Base-by-base conservation (phyloP, 2,113 vertebrate species). In the Antennarius striatus region DNA sequence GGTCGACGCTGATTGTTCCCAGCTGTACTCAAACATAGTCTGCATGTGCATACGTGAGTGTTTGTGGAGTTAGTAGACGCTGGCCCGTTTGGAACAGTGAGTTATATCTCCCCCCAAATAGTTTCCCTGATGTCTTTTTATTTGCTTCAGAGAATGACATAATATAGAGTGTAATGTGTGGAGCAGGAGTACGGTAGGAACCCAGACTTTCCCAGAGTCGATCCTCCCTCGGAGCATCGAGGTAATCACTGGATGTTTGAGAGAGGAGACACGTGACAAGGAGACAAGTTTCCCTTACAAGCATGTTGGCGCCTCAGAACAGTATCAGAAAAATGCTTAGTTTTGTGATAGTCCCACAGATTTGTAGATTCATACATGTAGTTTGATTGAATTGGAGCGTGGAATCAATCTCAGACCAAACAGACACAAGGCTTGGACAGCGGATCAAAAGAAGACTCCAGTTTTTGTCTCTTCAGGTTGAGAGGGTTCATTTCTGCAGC, bases 1-100 rank as follows among this genome's bases (percentile, higher is more conserved):
- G 9, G 54, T 68, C 71, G 47, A 5, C 2, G 42, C 70, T 93
- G 91, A 93, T 92, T 87, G 75, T 77, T 88, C 81, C 87, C 93
- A 93, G 90, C 91, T 93, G 92, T 60, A 49, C 63, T 56, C 56
- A 68, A 54, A 47, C 54, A 56, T 64, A 55, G 68, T 29, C 45
- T 70, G 51, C 63, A 71, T 32, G 59, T 56, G 13, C 13, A 22
- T 40, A 11, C 40, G 15, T 63, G 56, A 43, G n/a, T n/a, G 40
- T 57, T 63, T 29, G 9, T 53, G 15, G 47, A 43, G 43, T 73
- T 39, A 56, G 51, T 10, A 12, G 67, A 68, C 72, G 58, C 65
- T 29, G 55, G 56, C 47, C 42, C 64, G 71, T 73, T 75, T 71
- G 59, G 67, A 73, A 73, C 73, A 48, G 77, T 89, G 90, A 93